A percentile compares a stretch with the other conserved stretches of the same genome.
phyloP scores from a whole-genome alignment of 1,140 invertebrate species.

The Phocides pigmalion region DNA sequence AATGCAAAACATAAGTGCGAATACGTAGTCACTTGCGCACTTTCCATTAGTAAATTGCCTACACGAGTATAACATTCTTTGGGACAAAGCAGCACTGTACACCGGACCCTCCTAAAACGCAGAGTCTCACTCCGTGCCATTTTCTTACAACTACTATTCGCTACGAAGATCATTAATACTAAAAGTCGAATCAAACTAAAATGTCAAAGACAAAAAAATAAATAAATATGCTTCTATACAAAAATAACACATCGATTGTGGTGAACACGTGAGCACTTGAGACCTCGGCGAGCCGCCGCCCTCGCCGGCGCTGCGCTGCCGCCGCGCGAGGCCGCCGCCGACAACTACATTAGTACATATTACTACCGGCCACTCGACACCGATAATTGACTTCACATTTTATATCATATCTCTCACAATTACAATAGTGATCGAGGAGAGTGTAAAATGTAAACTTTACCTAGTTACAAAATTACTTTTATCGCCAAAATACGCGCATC shows the following conservation, averaged over 20 bases:
- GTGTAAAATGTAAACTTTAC: slow-evolving; percentile 65
- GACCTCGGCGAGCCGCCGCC: slow-evolving; percentile 48
- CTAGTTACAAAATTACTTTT: slow-evolving; percentile 72
- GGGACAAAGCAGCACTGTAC: slow-evolving; percentile 77
- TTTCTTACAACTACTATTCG: slow-evolving; percentile 69
- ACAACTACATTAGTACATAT: slow-evolving; percentile 37
- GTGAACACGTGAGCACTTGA: slow-evolving; percentile 74
- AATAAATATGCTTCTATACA: slow-evolving; percentile 83
- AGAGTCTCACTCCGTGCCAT: slow-evolving; percentile 75
- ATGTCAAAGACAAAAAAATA: slow-evolving; percentile 68
- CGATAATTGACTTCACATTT: slow-evolving; percentile 66
- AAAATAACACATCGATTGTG: slow-evolving; percentile 75
- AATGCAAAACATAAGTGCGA: slow-evolving; percentile 40
- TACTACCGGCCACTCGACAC: slow-evolving; percentile 43
- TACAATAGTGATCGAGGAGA: slow-evolving; percentile 77
- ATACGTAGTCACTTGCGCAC: slow-evolving; percentile 40
- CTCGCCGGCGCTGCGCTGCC: no score
- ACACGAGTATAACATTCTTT: slow-evolving; percentile 79
- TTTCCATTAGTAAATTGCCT: slow-evolving; percentile 56
- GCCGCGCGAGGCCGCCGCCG: slow-evolving; percentile 43
- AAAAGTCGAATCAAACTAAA: slow-evolving; percentile 68
- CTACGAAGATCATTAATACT: slow-evolving; percentile 66
- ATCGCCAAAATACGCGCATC: slow-evolving; percentile 68
- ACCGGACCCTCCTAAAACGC: slow-evolving; percentile 78
- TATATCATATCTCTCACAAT: slow-evolving; percentile 73